Base-by-base conservation (phyloP, 2,113 vertebrate species). In the Regulus satrapa region DNA sequence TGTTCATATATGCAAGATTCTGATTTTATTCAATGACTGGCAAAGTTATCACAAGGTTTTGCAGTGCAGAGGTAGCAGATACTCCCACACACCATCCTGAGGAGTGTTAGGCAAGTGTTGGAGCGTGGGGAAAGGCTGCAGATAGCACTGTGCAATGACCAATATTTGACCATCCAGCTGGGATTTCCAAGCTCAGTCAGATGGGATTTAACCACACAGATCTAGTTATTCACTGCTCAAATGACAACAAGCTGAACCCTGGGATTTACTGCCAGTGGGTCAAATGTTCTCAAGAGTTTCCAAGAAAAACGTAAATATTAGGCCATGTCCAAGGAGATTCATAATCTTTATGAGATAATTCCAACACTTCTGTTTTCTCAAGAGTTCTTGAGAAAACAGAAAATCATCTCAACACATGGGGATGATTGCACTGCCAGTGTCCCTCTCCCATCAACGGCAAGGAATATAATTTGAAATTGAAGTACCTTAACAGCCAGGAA, bases 401-500 rank as follows among this genome's bases (percentile, higher is more conserved):
- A 76, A 83, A 77, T 58, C 29, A 2, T 56, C 58, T 43, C 52
- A 72, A 5, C 3, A 5, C 18, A 34, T 10, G 48, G 74, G 56
- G 12, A 16, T 11, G 25, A 46, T 9, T 28, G 55, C 8, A 63
- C 29, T 26, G 19, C 11, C 3, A 3, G 6, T 12, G 23, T 25
- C 16, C 18, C 55, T 13, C 28, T 86, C 43, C 58, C 24, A 49
- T 8, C 2, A 18, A 10, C 58, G 46, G 20, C 52, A 84, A 61
- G 45, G 23, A 54, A 52, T 3, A n/a, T 15, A 0, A 41, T 25
- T 78, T 66, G 51, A 58, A 63, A 46, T 3, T 32, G 13, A 38
- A 72, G 51, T 97, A 99, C 99, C 98, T 97, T 97, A 87, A 75
- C 91, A 14, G 99, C 99, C 86, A 99, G 95, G 7, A 92, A 77